A percentile compares a stretch with the other conserved stretches of the same genome.
These are phyloP conservation scores for Glossophaga mutica DNA, from an alignment of 2,797 vertebrate species.

Conservation along the genomic window DNA sequence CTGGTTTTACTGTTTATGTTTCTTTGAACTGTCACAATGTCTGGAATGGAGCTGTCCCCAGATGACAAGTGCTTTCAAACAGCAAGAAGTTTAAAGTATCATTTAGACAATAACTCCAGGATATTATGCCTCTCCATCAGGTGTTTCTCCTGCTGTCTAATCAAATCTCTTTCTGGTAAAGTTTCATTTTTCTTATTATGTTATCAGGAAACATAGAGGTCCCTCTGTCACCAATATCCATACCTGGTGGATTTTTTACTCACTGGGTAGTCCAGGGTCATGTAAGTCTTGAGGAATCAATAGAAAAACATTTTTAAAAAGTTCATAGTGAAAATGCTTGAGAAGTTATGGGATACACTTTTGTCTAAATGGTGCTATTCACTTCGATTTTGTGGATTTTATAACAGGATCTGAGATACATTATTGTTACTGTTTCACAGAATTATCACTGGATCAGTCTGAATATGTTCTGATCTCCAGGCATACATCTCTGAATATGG, in stretches of 20 bases:
- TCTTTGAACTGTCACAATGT: constrained; percentile 33
- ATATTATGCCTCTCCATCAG: neutral
- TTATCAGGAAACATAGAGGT: neutral
- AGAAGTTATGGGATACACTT: neutral
- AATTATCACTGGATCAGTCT: neutral
- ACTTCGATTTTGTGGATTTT: neutral
- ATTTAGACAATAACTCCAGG: neutral
- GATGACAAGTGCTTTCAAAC: neutral
- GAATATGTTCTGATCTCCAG: neutral
- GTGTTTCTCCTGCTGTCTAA: neutral
- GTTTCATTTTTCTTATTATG: neutral
- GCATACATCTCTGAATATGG: neutral
- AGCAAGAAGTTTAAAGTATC: neutral
- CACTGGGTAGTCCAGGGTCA: neutral
- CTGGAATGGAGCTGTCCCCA: neutral
- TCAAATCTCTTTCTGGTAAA: neutral
- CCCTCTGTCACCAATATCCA: neutral
- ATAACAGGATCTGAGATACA: neutral
- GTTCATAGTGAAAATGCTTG: neutral
- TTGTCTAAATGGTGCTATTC: neutral
- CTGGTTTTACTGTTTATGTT: neutral
- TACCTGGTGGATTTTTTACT: neutral
- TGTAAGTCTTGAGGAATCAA: neutral
- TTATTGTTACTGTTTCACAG: neutral
- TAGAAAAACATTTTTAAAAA: neutral